Conservation (phyloP, 2,797 vertebrate species). For the Amphiprion clarkii region DNA sequence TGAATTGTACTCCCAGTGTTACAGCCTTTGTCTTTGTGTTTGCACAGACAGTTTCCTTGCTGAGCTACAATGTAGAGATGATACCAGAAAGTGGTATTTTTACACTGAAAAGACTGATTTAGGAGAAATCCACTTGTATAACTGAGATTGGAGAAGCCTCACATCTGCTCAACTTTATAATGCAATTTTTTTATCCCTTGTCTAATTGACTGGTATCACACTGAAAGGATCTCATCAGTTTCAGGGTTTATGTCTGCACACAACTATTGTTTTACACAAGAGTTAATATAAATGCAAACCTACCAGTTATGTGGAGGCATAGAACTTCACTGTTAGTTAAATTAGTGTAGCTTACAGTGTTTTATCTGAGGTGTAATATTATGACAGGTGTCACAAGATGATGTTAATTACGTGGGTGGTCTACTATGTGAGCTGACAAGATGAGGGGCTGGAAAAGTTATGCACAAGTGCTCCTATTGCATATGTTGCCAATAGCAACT, state of each 20-base stretch:
- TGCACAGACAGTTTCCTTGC: neutral
- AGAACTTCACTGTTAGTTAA: conserved; percentile 11
- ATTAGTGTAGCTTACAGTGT: conserved; percentile 16
- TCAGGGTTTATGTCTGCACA: neutral
- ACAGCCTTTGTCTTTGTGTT: neutral
- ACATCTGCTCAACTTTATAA: neutral
- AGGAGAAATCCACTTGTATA: neutral
- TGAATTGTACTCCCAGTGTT: neutral
- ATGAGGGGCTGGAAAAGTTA: conserved; percentile 50
- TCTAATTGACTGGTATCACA: neutral
- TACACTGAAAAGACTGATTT: conserved; percentile 1
- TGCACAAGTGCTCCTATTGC: conserved; percentile 35
- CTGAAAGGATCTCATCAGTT: neutral
- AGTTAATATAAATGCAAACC: neutral
- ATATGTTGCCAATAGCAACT: conserved; percentile 74
- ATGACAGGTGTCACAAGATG: conserved; percentile 52
- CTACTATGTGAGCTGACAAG: conserved; percentile 47
- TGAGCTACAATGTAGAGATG: neutral
- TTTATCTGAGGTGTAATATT: conserved; percentile 50
- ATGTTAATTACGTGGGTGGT: conserved; percentile 60
- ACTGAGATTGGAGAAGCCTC: neutral
- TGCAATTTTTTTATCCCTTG: neutral
- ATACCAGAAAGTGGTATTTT: neutral
- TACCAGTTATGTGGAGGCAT: neutral
- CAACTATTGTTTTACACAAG: neutral